Evolutionary conservation across 2,797 vertebrate genomes (phyloP).

Genomic region (Neostethus bicornis): DNA sequence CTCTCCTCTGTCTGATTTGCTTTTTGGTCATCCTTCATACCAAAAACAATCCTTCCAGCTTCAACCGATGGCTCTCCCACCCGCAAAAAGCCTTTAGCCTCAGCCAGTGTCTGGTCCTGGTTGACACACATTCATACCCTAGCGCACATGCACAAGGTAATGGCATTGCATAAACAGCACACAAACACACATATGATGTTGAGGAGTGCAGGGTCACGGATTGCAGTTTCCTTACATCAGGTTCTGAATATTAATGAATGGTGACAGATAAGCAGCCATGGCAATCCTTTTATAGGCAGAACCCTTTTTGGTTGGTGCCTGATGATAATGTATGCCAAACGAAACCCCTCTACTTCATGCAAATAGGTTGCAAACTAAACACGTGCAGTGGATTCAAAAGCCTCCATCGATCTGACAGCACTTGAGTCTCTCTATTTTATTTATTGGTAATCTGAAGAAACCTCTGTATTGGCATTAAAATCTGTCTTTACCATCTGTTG

Average conservation of each 20-base stretch:
- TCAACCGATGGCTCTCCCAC: constrained; percentile 21
- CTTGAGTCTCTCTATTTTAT: constrained; percentile 4
- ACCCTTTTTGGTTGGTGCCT: constrained; percentile 51
- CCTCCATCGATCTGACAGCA: constrained; percentile 26
- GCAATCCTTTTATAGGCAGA: constrained; percentile 75
- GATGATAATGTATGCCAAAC: constrained; percentile 69
- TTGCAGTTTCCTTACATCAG: constrained; percentile 73
- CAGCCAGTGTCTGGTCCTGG: constrained; percentile 11
- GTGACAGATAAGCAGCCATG: constrained; percentile 77
- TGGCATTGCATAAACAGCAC: constrained; percentile 36
- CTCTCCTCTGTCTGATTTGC: constrained; percentile 29
- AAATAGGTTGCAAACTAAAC: constrained; percentile 36
- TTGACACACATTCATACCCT: constrained; percentile 4
- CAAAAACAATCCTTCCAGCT: constrained; percentile 25
- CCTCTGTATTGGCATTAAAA: neutral
- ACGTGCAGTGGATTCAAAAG: constrained; percentile 21
- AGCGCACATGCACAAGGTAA: constrained; percentile 15
- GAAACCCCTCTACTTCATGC: constrained; percentile 40
- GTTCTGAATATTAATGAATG: constrained; percentile 79
- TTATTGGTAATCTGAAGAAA: neutral
- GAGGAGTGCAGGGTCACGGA: constrained; percentile 70
- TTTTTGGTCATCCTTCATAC: constrained; percentile 20
- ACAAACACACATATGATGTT: constrained; percentile 34
- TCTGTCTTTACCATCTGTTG: neutral
- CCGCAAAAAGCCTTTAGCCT: constrained; percentile 9